phyloP scores from a whole-genome alignment of 1,140 invertebrate species.

The Phocides pigmalion region DNA sequence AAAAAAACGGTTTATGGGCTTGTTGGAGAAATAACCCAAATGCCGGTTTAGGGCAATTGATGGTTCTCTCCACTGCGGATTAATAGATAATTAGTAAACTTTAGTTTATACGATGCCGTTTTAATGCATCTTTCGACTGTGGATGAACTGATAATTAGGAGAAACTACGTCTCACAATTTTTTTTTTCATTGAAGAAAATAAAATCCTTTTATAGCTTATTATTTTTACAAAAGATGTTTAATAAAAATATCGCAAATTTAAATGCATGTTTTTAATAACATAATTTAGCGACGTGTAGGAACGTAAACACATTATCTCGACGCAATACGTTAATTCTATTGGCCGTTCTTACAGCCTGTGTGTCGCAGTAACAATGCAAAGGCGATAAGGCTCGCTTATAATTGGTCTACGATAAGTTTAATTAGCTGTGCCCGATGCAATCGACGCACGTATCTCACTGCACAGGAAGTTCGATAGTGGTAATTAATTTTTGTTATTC shows the following conservation, averaged over 20 bases:
- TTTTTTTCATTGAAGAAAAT: no score
- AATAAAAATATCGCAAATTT: no score
- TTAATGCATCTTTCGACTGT: constrained; percentile 61
- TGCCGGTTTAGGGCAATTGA: constrained; percentile 63
- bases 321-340: neutral
- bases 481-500: constrained; percentile 61
- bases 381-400: constrained; percentile 69
- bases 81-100: constrained; percentile 48
- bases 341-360: constrained; percentile 38
- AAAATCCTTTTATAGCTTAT: no score
- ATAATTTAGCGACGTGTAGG: no score
- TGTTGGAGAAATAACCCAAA: no score
- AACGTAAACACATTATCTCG: no score
- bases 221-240: no score
- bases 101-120: constrained; percentile 58
- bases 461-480: constrained; percentile 58
- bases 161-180: constrained; percentile 26
- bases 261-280: no score
- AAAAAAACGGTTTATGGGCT: no score
- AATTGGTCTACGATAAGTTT: constrained; percentile 78
- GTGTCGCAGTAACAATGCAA: constrained; percentile 62
- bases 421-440: constrained; percentile 69
- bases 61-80: constrained; percentile 51
- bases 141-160: constrained; percentile 52
- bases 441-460: constrained; percentile 64